Conservation (phyloP, 1,140 invertebrate species). For the Aphelinus certus region DNA sequence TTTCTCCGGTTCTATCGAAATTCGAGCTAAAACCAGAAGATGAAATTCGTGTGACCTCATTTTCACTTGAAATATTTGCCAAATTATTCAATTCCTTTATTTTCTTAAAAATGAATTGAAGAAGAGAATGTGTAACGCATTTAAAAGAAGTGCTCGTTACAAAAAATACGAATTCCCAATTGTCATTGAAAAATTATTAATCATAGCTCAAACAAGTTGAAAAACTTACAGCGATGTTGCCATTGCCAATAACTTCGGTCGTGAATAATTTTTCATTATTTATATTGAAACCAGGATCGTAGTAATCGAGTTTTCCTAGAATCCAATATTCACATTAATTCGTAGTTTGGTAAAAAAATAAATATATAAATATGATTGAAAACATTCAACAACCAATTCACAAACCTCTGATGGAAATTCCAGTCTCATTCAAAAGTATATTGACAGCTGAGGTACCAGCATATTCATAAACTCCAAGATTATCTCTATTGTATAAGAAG, state of each 20-base stretch:
- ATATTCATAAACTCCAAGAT: slow-evolving; percentile 6
- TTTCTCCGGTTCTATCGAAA: no score
- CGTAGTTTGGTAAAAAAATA: neutral
- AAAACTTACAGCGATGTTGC: neutral
- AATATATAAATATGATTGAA: neutral
- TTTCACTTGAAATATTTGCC: no score
- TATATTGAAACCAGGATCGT: neutral
- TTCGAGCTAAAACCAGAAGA: no score
- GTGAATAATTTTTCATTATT: neutral
- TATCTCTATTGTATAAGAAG: slow-evolving; percentile 5
- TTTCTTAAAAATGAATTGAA: neutral
- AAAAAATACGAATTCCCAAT: no score
- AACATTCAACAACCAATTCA: neutral
- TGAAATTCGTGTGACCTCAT: no score
- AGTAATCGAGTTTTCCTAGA: neutral
- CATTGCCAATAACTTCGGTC: neutral
- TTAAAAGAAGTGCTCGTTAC: no score
- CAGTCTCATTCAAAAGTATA: slow-evolving; percentile 5
- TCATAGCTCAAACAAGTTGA: neutral
- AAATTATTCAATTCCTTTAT: neutral
- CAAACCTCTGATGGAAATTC: neutral
- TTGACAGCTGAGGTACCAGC: slow-evolving; percentile 11
- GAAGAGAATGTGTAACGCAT: neutral
- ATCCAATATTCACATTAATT: neutral
- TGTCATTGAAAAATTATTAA: neutral